Base-by-base conservation (phyloP, 1,140 invertebrate species). In the Triops cancriformis region DNA sequence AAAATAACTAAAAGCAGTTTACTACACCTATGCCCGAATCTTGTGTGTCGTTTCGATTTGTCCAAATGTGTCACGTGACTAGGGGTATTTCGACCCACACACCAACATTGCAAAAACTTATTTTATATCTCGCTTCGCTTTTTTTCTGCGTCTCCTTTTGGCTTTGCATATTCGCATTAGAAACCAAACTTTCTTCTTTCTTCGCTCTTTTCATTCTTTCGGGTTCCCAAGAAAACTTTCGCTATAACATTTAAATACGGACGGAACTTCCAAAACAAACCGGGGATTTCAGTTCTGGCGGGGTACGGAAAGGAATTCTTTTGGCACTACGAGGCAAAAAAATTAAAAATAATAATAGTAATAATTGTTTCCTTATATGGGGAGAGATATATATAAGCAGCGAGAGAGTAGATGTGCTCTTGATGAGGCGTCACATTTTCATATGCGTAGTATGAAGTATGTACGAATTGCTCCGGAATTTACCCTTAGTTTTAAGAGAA, bases 31-130 rank as follows among this genome's bases (percentile, higher is more conserved):
- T 64, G 51, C 51, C 51, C 51, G 18, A n/a, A 64, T n/a, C 14
- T 23, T 18, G 18, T 64, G 14, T 64, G 51, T 23, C 51, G 51
- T 64, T 64, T 64, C 51, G 23, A 64, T 64, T 64, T 64, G 51
- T 64, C 51, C 51, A 23, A 64, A 64, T 64, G 51, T 64, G 51
- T 64, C 51, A 23, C 51, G 51, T 64, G 51, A 64, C 51, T 64
- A 64, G 51, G 51, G 51, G 51, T 64, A 64, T 64, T 64, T 64
- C 51, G 23, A 64, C 51, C 51, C 51, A 64, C 51, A 64, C 51
- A 64, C 51, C 51, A 64, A 64, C 51, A 64, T 64, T 64, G 14
- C 5, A 64, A 18, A 64, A 64, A 64, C 51, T 64, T 64, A 64
- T 64, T 64, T 64, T 64, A 37, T 37, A 7, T 37, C 31, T 2